Base-by-base conservation (phyloP, 2,888 invertebrate genomes). In the Patella pellucida region DNA sequence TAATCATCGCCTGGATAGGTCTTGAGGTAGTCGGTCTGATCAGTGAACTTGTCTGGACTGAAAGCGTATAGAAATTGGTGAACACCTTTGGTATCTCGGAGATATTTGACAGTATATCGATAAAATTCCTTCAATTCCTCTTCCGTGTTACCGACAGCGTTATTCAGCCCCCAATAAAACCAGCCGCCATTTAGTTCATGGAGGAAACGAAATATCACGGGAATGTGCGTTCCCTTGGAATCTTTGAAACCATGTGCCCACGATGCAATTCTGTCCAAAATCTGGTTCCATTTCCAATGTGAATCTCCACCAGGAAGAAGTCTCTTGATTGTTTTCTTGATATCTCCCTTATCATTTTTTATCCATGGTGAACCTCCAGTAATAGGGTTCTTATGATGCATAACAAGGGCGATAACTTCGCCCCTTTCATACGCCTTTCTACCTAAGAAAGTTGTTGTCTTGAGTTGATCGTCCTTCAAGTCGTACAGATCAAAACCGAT, bases 111-210 rank as follows among this genome's bases (percentile, higher is more conserved):
- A 16, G 76, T 77, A 52, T 77, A 76, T 23, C 71, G 77, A 69
- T 67, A 81, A 3, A 83, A 69, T 1, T 76, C 71, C 69, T 76
- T 78, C 54, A 78, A 78, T 52, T 78, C 79, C 0, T 78, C 72
- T 3, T 76, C 69, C 14, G 77, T 76, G 71, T 80, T 80, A n/a
- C 76, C 52, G 0, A 76, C 75, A 15, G 68, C 67, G 16, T 56
- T 72, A 31, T 73, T 77, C 11, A 77, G 73, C 14, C 81, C 81
- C 81, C 81, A 83, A 76, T 80, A 83, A 74, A 83, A 81, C 82
- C 80, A 81, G 23, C 69, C 72, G 1, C 82, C 82, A 67, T 81
- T 80, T 75, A 80, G 79, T 73, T 83, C 82, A 67, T 83, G 81
- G n/a, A 78, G 76, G 2, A 79, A 78, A 23, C 81, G 74, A 70